Evolutionary conservation across 2,888 invertebrate species (phyloP), one percentile per base, ranked within the genome.

Genomic region (Leptodirus hochenwartii): DNA sequence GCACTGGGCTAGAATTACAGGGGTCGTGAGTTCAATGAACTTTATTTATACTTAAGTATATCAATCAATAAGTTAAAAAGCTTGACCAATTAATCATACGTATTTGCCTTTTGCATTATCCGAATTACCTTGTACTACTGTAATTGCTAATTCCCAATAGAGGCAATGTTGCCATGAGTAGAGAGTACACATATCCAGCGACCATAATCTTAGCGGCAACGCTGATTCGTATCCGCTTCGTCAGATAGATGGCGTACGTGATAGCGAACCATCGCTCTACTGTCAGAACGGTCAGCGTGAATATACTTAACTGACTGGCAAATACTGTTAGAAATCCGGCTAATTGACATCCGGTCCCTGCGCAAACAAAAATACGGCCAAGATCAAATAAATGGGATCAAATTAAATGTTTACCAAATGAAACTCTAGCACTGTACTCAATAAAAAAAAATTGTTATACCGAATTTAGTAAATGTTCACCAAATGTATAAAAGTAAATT

Each of bases 241-340:
- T 84, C 34, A 81, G 58, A 47, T 84, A 76, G 43, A 87, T 73
- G 1, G 85, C 82, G 47, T 77, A 74, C 1, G 79, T 78, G 34
- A 84, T 82, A 5, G 82, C 79, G 47, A 77, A 70, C 79, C 79
- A 79, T 31, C 87, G 61, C 51, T 88, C 87, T 32, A 85, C 57
- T 1, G 88, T 87, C 23, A 90, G 77, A 20, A 88, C 67, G 1
- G 84, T 79, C 30, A 91, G 58, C 0, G 88, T 85, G 49, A 79
- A 82, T 5, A 90, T 79, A 12, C 87, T 87, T 25, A 90, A 58
- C 47, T 88, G 84, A 33, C 80, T 78, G 1, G 82, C 78, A 45
- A 85, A 84, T 0, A 87, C 80, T 0, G 85, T 85, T 29, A 90
- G 57, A 49, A 88, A 87, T 0, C 90, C 90, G 1, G 87, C 84